Percentiles rank a stretch among this genome's conserved stretches.
These are phyloP conservation scores for Pseudopipra pipra DNA, from an alignment of 2,113 vertebrate genomes.

Conservation along the genomic window DNA sequence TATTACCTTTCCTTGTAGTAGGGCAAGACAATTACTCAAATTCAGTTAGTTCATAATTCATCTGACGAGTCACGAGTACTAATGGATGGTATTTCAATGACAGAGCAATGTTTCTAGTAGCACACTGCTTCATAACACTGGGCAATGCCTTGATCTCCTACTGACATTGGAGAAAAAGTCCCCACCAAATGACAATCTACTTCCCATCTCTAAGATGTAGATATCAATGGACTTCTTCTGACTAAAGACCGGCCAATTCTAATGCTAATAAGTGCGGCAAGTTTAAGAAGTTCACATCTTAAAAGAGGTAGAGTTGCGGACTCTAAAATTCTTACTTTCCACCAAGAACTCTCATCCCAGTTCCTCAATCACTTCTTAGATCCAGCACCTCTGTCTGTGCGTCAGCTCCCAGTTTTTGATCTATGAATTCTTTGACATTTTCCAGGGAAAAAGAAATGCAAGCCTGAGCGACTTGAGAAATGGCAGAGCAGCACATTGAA, in stretches of 20 bases:
- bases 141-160: neutral
- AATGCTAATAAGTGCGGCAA: neutral
- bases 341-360: neutral
- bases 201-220: neutral
- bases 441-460: neutral
- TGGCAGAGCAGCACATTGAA: neutral
- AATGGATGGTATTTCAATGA: neutral
- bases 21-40: constrained; percentile 9
- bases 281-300: neutral
- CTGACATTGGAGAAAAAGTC: neutral
- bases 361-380: constrained; percentile 10
- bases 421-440: constrained; percentile 36
- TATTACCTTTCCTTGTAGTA: neutral
- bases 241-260: neutral
- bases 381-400: neutral
- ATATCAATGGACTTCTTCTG: neutral
- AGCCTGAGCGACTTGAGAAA: neutral
- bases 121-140: neutral
- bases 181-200: neutral
- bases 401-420: constrained; percentile 3
- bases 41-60: constrained; percentile 17
- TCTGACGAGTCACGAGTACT: neutral
- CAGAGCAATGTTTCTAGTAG: neutral
- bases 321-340: neutral
- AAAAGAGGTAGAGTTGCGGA: neutral